phyloP scores from a whole-genome alignment of 2,797 vertebrate genomes.

The Acridotheres tristis region DNA sequence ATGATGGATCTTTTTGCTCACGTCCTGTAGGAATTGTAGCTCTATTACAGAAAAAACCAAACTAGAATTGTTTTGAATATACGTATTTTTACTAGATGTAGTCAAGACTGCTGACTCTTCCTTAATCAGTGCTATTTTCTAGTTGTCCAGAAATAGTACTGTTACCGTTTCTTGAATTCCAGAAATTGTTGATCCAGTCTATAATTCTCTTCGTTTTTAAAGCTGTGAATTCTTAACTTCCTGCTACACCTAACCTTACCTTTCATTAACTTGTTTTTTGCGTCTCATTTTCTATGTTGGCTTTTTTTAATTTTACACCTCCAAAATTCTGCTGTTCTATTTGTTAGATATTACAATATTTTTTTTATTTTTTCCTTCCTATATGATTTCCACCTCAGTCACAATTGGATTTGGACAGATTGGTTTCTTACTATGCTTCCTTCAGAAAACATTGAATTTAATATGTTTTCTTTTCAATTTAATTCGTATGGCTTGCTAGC shows the following conservation, averaged over 20 bases:
- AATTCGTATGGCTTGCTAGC: not conserved
- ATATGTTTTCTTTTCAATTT: not conserved
- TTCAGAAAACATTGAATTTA: not conserved
- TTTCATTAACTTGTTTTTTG: not conserved
- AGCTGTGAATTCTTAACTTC: not conserved
- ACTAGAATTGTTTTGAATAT: not conserved
- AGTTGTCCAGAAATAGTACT: not conserved
- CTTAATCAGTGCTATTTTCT: not conserved
- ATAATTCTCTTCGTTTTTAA: not conserved
- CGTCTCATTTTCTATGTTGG: not conserved
- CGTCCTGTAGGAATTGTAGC: not conserved
- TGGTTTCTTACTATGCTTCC: not conserved
- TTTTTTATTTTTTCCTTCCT: not conserved
- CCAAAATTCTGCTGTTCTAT: not conserved
- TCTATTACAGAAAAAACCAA: fast-evolving
- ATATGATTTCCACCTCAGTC: not conserved
- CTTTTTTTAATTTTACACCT: not conserved
- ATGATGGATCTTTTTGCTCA: not conserved
- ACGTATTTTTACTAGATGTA: not conserved
- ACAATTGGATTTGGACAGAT: not conserved
- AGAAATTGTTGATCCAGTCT: not conserved
- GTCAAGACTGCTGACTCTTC: not conserved
- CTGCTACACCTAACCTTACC: not conserved
- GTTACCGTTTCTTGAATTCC: not conserved
- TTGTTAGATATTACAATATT: not conserved